Conservation (phyloP, 2,888 invertebrate species). For the Eledone cirrhosa region DNA sequence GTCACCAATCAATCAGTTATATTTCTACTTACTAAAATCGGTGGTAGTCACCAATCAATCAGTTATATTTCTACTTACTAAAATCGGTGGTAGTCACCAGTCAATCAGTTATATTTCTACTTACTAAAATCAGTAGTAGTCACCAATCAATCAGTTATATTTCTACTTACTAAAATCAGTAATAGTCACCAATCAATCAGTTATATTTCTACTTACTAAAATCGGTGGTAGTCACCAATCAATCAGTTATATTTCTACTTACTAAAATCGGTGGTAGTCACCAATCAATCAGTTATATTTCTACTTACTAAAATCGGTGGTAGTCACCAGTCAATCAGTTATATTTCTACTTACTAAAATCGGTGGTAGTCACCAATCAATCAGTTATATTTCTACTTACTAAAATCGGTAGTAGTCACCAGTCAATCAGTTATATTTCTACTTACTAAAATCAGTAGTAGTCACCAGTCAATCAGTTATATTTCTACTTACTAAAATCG, state of each 20-base stretch:
- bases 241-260: slow-evolving; percentile 37
- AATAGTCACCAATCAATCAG: slow-evolving; percentile 90
- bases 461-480: slow-evolving; percentile 80
- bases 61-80: slow-evolving; percentile 71
- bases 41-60: slow-evolving; percentile 89
- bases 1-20: slow-evolving; percentile 78
- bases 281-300: slow-evolving; percentile 74
- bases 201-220: slow-evolving; percentile 71
- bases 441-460: slow-evolving; percentile 85
- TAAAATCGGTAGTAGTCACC: slow-evolving; percentile 88
- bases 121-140: slow-evolving; percentile 85
- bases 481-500: slow-evolving; percentile 76
- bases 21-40: slow-evolving; percentile 76
- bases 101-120: slow-evolving; percentile 35
- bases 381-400: slow-evolving; percentile 69
- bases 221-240: slow-evolving; percentile 90
- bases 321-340: slow-evolving; percentile 84
- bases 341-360: slow-evolving; percentile 74
- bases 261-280: slow-evolving; percentile 87
- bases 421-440: slow-evolving; percentile 67
- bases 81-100: slow-evolving; percentile 89
- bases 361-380: slow-evolving; percentile 89
- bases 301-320: slow-evolving; percentile 82
- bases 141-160: slow-evolving; percentile 77
- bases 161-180: slow-evolving; percentile 77